Percentiles rank a stretch among this genome's conserved stretches.
Conservation (phyloP, 2,113 vertebrate species). For the Megalops atlanticus region DNA sequence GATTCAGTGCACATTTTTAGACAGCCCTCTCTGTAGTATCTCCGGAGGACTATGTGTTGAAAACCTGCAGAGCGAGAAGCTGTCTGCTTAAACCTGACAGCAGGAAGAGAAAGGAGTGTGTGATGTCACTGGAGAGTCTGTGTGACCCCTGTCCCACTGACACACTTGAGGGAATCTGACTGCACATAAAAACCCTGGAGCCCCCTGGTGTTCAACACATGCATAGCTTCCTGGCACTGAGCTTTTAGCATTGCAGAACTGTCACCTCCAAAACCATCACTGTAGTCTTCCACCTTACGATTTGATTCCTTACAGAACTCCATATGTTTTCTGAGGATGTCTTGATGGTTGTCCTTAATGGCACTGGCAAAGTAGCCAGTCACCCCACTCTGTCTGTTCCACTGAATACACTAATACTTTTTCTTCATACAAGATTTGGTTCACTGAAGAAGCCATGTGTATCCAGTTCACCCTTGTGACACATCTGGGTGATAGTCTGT, state of each 20-base stretch:
- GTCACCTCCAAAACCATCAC: neutral
- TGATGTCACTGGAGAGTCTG: slow-evolving; percentile 15
- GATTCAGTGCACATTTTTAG: neutral
- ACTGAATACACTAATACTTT: no score
- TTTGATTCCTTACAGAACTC: no score
- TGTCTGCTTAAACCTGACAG: neutral
- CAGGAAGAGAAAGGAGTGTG: slow-evolving; percentile 10
- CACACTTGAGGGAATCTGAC: neutral
- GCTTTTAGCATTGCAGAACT: neutral
- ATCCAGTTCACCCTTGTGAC: neutral
- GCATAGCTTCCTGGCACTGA: neutral
- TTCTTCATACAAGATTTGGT: neutral
- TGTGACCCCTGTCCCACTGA: slow-evolving; percentile 29
- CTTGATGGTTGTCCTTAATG: neutral
- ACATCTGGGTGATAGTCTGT: neutral
- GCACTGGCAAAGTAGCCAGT: no score
- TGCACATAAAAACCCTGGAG: slow-evolving; percentile 44
- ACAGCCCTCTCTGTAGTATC: neutral
- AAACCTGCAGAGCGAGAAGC: neutral
- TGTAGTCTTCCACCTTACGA: neutral
- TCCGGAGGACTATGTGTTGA: neutral
- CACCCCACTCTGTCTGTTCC: neutral
- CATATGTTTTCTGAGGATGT: neutral
- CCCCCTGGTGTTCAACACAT: slow-evolving; percentile 52
- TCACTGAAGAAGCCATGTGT: neutral